phyloP scores from a whole-genome alignment of 2,113 vertebrate genomes.

The Bubo scandiacus region DNA sequence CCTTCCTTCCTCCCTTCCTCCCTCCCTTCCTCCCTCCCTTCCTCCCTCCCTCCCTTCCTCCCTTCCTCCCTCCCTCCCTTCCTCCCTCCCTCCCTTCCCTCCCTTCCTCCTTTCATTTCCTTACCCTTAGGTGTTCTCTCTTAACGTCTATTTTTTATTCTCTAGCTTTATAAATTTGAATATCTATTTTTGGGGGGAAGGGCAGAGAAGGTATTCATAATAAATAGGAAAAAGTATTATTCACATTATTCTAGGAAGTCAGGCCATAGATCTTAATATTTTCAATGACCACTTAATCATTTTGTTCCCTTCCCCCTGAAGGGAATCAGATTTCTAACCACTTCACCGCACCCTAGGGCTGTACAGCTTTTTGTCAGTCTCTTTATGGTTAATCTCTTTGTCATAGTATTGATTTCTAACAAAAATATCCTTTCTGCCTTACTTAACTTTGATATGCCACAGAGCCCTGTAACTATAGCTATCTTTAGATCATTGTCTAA shows the following conservation, averaged over 20 bases:
- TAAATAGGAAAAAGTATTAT: not conserved
- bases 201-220: not conserved
- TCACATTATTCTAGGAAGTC: not conserved
- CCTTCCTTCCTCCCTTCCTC: no score
- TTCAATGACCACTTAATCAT: conserved; percentile 35
- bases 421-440: conserved; percentile 58
- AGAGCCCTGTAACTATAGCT: conserved; percentile 30
- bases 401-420: conserved; percentile 50
- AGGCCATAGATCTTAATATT: not conserved
- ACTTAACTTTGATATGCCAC: conserved; percentile 38
- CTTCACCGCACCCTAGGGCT: not conserved
- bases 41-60: no score
- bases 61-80: no score
- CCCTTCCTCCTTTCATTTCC: no score
- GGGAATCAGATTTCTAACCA: not conserved
- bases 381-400: conserved; percentile 29
- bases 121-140: not conserved
- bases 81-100: no score
- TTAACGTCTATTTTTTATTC: not conserved
- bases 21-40: no score
- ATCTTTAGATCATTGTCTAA: conserved; percentile 54
- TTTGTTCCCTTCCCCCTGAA: not conserved
- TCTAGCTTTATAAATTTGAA: not conserved
- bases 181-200: not conserved
- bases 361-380: not conserved